Evolutionary conservation across 2,888 invertebrate species (phyloP).

Genomic region (Dichetophora obliterata): DNA sequence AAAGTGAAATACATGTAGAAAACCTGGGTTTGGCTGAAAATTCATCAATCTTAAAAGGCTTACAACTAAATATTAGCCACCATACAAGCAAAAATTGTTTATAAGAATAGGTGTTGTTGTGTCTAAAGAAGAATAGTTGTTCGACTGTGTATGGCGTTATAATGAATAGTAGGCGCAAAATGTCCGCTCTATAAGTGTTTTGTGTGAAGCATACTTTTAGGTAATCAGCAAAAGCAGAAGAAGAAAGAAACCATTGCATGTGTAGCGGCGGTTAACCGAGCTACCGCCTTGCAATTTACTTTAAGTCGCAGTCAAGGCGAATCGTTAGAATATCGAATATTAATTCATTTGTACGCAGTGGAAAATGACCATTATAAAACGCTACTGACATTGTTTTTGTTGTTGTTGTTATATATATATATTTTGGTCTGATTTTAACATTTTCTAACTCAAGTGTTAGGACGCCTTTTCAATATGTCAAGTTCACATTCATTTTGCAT

Average conservation of each 20-base stretch:
- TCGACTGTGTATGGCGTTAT: too few relatives aligned
- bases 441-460: too few relatives aligned
- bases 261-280: conserved; percentile 22
- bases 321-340: conserved; percentile 27
- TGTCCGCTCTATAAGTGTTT: too few relatives aligned
- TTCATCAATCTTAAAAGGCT: conserved; percentile 32
- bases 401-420: too few relatives aligned
- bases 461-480: too few relatives aligned
- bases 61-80: conserved; percentile 18
- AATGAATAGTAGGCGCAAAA: too few relatives aligned
- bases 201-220: background rate
- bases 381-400: background rate
- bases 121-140: too few relatives aligned
- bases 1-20: background rate
- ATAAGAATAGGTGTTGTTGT: too few relatives aligned
- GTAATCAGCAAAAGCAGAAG: background rate
- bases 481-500: too few relatives aligned
- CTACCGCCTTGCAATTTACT: background rate
- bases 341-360: conserved; percentile 1
- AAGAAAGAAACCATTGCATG: conserved; percentile 16
- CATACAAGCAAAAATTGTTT: background rate
- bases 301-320: background rate
- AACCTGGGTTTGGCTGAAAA: conserved; percentile 20
- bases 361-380: background rate
- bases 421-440: too few relatives aligned